Conservation (phyloP, 1,140 invertebrate species). For the Microplitis demolitor region DNA sequence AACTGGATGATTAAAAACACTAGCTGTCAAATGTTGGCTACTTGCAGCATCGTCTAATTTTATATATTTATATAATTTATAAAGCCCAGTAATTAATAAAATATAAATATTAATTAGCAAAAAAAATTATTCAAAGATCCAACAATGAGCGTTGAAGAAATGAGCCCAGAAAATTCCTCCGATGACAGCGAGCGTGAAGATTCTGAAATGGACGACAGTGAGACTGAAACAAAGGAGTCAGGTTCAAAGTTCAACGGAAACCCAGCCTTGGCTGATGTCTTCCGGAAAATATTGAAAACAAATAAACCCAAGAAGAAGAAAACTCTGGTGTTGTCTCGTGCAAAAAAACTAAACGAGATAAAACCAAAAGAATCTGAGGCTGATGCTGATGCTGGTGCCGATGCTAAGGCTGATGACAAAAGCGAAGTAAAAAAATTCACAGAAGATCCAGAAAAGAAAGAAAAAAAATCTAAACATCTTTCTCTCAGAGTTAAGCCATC, state of each 20-base stretch:
- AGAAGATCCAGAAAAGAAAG: slow-evolving; percentile 28
- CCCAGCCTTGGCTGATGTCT: slow-evolving; percentile 69
- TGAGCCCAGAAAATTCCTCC: no score
- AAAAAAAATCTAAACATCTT: slow-evolving; percentile 68
- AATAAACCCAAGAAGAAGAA: slow-evolving; percentile 78
- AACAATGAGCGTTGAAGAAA: no score
- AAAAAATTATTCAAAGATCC: neutral
- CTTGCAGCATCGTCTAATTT: no score
- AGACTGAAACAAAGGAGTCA: slow-evolving; percentile 11
- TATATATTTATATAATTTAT: no score
- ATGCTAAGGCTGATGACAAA: slow-evolving; percentile 58
- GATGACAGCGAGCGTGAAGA: slow-evolving; percentile 3
- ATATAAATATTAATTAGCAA: neutral
- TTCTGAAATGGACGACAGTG: slow-evolving; percentile 57
- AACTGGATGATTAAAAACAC: no score
- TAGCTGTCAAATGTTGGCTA: no score
- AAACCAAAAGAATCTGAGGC: slow-evolving; percentile 60
- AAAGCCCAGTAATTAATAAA: no score
- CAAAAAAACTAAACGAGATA: slow-evolving; percentile 70
- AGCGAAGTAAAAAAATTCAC: slow-evolving; percentile 41
- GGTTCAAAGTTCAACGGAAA: slow-evolving; percentile 42
- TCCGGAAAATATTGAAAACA: slow-evolving; percentile 75
- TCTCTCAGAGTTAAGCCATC: slow-evolving; percentile 77
- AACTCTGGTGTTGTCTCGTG: slow-evolving; percentile 73
- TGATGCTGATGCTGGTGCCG: slow-evolving; percentile 60